Conservation (phyloP, 2,113 vertebrate genomes). For the Chionodraco myersi region DNA sequence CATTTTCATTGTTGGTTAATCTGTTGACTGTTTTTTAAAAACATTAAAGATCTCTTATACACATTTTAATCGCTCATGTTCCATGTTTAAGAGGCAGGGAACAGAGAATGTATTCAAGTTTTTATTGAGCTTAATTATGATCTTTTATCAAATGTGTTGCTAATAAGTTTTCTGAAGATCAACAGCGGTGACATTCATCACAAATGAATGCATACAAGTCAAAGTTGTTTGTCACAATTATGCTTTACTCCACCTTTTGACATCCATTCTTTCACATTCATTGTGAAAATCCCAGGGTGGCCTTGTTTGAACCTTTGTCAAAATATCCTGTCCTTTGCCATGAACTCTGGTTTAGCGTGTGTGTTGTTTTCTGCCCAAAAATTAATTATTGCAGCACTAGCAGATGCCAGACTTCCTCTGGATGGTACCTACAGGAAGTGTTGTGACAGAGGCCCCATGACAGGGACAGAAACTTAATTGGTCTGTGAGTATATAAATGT, state of each 20-base stretch:
- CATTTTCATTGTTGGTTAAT: background rate
- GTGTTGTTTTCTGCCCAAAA: slow-evolving; percentile 72
- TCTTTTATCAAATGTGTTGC: background rate
- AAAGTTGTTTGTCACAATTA: background rate
- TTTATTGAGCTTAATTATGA: background rate
- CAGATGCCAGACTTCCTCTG: slow-evolving; percentile 80
- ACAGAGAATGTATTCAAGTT: background rate
- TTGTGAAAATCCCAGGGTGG: slow-evolving; percentile 31
- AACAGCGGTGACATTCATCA: no score
- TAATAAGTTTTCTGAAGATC: background rate
- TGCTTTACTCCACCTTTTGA: background rate
- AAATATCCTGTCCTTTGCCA: slow-evolving; percentile 71
- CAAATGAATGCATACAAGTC: background rate
- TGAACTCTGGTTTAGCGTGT: slow-evolving; percentile 59
- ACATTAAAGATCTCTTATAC: no score
- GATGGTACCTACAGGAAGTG: slow-evolving; percentile 81
- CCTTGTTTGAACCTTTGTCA: slow-evolving; percentile 51
- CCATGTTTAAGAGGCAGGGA: background rate
- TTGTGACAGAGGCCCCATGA: slow-evolving; percentile 64
- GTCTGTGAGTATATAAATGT: slow-evolving; percentile 56
- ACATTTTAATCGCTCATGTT: no score
- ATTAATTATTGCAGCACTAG: slow-evolving; percentile 74
- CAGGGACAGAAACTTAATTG: slow-evolving; percentile 59
- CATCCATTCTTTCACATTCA: slow-evolving; percentile 4
- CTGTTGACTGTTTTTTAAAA: slow-evolving; percentile 4